Evolutionary conservation across 2,113 vertebrate genomes (phyloP), one percentile per base, ranked within the genome.

Genomic region (Chionodraco myersi): DNA sequence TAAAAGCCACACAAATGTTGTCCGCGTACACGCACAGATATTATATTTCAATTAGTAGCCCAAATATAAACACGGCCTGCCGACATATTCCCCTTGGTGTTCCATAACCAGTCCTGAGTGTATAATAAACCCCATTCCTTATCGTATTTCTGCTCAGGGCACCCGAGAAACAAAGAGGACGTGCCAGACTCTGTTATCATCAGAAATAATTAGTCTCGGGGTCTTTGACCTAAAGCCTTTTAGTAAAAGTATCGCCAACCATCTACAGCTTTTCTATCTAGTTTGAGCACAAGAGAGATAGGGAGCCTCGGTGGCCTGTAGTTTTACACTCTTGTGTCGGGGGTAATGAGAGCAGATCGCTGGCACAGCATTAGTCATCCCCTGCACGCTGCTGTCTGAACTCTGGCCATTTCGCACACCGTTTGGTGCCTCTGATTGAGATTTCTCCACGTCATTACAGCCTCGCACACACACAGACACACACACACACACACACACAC

Each of bases 331-430:
- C 30, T 36, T 62, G 26, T 82, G 67, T 73, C 44, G 52, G 71
- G 71, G 47, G 73, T 49, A 85, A 89, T 70, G 86, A 84, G 70
- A 79, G 63, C 61, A 77, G 68, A 45, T 54, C 18, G 12, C 45
- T 58, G 78, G 30, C 57, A 6, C 58, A n/a, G 14, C 62, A 88
- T 89, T 86, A 85, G 66, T 89, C 75, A 84, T 92, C 86, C 79
- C 1, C 61, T 54, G 89, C 74, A 80, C 77, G 75, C 71, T 79
- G 48, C 77, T 79, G 64, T 72, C 76, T 85, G 70, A 88, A 83
- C 88, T 82, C 82, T 79, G 79, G 80, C 64, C 67, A 87, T 89
- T 91, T 92, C 76, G 88, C 86, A 90, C 82, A 77, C 75, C 44
- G 51, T 80, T 89, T 89, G 87, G 73, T 79, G 68, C 63, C 67